Evolutionary conservation across 2,113 vertebrate species (phyloP), one percentile per base, ranked within the genome.

Genomic region (Antechinus stuartii): DNA sequence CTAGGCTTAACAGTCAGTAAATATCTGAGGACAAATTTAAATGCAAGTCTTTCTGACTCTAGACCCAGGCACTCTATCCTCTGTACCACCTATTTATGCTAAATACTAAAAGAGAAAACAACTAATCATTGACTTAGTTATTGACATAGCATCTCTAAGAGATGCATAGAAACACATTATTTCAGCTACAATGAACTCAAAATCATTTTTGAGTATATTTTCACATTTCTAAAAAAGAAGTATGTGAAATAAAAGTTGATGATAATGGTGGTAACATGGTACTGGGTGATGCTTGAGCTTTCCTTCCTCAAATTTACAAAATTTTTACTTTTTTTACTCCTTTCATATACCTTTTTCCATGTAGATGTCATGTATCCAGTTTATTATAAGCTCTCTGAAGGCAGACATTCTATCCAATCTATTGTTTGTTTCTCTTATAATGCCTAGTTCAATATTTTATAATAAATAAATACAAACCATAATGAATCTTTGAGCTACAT

Each of bases 31-130:
- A 11, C 27, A 30, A 8, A 76, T n/a, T 76, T 19, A 14, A 76
- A 76, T 14, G n/a, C 35, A 76, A 4, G 14, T 76, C 35, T 76
- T 76, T 30, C 16, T 7, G 14, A 76, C 35, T 76, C 4, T 3
- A 68, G 57, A 3, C 0, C 57, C 30, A 57, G 61, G 4, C 11
- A n/a, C 14, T n/a, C 35, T n/a, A 19, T 76, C 61, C 35, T n/a
- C 61, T 68, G 27, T 61, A 9, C 57, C 10, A 76, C 35, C 16
- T n/a, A 54, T 1, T 3, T 93, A 61, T 26, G 42, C 24, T 94
- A 54, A 94, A 96, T 91, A 91, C 95, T 93, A 47, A 91, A 96
- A 92, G 30, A 8, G 25, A 57, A 94, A 96, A 56, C 53, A 93
- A 0, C 14, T 91, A 84, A 27, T 84, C 54, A 52, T 22, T 54